These are phyloP conservation scores for Rhingia rostrata DNA, from an alignment of 2,888 invertebrate genomes.

Conservation along the genomic window DNA sequence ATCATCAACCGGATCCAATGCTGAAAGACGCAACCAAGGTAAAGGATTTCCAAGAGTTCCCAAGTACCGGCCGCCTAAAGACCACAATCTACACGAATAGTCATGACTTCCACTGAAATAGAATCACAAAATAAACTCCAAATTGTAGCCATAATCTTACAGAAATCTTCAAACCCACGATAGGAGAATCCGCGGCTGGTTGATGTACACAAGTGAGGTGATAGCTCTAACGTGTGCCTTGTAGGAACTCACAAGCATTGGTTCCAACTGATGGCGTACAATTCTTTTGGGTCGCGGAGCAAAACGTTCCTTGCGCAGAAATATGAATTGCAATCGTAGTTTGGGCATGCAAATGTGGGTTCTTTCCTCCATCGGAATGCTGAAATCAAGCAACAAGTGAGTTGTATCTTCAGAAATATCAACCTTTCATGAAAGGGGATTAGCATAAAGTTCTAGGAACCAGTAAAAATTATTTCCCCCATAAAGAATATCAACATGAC, in stretches of 20 bases:
- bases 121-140: slow-evolving; percentile 9
- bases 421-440: slow-evolving; percentile 6
- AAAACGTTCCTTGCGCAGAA: slow-evolving; percentile 87
- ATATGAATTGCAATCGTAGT: slow-evolving; percentile 88
- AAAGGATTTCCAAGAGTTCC: slow-evolving; percentile 90
- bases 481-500: slow-evolving; percentile 69
- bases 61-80: slow-evolving; percentile 87
- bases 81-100: slow-evolving; percentile 90
- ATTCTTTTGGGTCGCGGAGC: slow-evolving; percentile 88
- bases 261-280: slow-evolving; percentile 85
- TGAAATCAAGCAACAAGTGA: slow-evolving; percentile 72
- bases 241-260: slow-evolving; percentile 87
- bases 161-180: slow-evolving; percentile 83
- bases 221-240: slow-evolving; percentile 89
- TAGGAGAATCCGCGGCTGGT: slow-evolving; percentile 87
- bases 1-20: slow-evolving; percentile 83
- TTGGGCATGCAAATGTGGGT: slow-evolving; percentile 86
- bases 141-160: not conserved
- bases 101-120: slow-evolving; percentile 86
- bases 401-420: slow-evolving; percentile 1
- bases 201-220: slow-evolving; percentile 87
- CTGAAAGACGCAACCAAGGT: slow-evolving; percentile 85
- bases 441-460: slow-evolving; percentile 11
- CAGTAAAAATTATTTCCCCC: slow-evolving; percentile 38
- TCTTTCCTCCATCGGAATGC: slow-evolving; percentile 80